Evolutionary conservation across 2,113 vertebrate genomes (phyloP).

Genomic region (Mungos mungo): DNA sequence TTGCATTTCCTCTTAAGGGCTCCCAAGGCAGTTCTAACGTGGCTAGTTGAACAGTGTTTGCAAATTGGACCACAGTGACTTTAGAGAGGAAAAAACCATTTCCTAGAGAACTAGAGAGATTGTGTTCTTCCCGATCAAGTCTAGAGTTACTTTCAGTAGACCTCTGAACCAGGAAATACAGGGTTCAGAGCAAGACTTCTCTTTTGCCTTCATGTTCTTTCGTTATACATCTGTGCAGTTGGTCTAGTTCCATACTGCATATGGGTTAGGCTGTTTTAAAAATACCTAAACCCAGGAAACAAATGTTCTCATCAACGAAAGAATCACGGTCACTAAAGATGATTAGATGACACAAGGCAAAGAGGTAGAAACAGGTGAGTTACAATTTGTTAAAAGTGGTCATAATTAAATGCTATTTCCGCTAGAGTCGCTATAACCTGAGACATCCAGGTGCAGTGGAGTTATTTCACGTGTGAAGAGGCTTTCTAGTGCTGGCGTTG

Average conservation of each 20-base stretch:
- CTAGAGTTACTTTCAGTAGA: not conserved
- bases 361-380: not conserved
- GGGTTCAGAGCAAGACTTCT: not conserved
- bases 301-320: not conserved
- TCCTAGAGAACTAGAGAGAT: not conserved
- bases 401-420: not conserved
- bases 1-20: not conserved
- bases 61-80: not conserved
- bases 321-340: not conserved
- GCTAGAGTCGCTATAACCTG: not conserved
- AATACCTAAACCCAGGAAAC: not conserved
- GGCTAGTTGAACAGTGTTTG: not conserved
- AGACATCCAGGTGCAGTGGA: not conserved
- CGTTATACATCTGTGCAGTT: not conserved
- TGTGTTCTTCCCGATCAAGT: not conserved
- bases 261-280: not conserved
- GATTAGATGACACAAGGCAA: not conserved
- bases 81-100: not conserved
- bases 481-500: not conserved
- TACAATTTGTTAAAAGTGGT: not conserved
- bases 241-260: not conserved
- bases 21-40: not conserved
- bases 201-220: not conserved
- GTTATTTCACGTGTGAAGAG: conserved; percentile 12
- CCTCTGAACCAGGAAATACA: not conserved